These are phyloP conservation scores for Sebastiscus tertius DNA, from an alignment of 2,797 vertebrate species.

Conservation along the genomic window DNA sequence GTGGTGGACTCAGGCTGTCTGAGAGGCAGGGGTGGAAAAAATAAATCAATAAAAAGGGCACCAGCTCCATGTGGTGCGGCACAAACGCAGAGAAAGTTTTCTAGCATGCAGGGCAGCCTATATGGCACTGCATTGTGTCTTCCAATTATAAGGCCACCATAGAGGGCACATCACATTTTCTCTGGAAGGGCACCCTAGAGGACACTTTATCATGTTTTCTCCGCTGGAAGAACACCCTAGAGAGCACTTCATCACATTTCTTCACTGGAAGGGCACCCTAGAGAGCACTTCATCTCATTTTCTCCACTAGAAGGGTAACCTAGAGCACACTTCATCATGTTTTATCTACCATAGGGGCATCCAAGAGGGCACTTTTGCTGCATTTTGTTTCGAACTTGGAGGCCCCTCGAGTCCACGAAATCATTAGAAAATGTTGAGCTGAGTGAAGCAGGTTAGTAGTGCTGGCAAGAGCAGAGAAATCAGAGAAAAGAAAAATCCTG, in stretches of 20 bases:
- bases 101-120: not conserved
- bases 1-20: not conserved
- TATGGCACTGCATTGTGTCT: not conserved
- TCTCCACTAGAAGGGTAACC: not conserved
- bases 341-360: too few relatives aligned
- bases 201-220: too few relatives aligned
- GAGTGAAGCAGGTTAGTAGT: not conserved
- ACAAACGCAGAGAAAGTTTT: rapidly evolving
- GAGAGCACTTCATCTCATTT: rapidly evolving
- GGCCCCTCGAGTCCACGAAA: not conserved
- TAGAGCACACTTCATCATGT: not conserved
- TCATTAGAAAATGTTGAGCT: not conserved
- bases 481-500: not conserved
- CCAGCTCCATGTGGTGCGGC: not conserved
- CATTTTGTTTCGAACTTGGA: not conserved
- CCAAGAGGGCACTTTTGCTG: too few relatives aligned
- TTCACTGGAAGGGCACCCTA: too few relatives aligned
- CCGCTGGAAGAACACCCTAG: too few relatives aligned
- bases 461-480: not conserved
- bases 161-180: not conserved
- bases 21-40: not conserved
- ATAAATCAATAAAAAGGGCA: not conserved
- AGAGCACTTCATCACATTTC: too few relatives aligned
- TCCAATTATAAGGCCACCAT: not conserved
- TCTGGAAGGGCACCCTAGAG: not conserved